Evolutionary conservation across 2,113 vertebrate species (phyloP), one percentile per base, ranked within the genome.

Genomic region (Pedionomus torquatus): DNA sequence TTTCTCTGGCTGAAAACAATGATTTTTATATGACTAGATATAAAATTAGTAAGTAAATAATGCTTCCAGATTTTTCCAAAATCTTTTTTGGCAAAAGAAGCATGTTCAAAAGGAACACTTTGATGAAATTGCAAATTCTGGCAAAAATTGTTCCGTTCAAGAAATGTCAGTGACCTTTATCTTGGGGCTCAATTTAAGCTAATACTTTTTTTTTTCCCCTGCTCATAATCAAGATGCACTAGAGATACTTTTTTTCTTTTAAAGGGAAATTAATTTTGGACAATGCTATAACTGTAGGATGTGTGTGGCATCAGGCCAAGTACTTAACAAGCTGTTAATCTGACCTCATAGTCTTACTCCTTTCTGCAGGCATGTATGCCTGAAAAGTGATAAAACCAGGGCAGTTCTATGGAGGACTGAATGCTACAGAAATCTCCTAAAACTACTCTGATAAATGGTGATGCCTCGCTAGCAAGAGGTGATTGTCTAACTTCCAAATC

Each of bases 21-120:
- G 0, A 9, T 66, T 82, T 84, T 82, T 9, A 55, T 79, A 65
- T 4, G 35, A 44, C 10, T 33, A 46, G 11, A 87, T 91, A 66
- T 41, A n/a, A 78, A 89, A 82, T 49, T 17, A 18, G 4, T n/a
- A 37, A 75, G 35, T 51, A 78, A 82, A 81, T 48, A 87, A 37
- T 35, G 4, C 12, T 83, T 74, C 26, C 30, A 49, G 2, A 4
- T 64, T 82, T 44, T 58, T 19, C 11, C 30, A n/a, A 85, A 86
- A 23, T 3, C 0, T 8, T 35, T 54, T 51, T 83, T 8, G 3
- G n/a, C 4, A n/a, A 28, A 25, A n/a, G n/a, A n/a, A 44, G 0
- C 0, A 0, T 20, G n/a, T 54, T 89, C 51, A 60, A 75, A 79
- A 72, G 35, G 44, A 95, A 37, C 14, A 43, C 35, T 81, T 75